These are phyloP conservation scores for Leptura quadrifasciata DNA, from an alignment of 2,888 invertebrate species.

Conservation along the genomic window DNA sequence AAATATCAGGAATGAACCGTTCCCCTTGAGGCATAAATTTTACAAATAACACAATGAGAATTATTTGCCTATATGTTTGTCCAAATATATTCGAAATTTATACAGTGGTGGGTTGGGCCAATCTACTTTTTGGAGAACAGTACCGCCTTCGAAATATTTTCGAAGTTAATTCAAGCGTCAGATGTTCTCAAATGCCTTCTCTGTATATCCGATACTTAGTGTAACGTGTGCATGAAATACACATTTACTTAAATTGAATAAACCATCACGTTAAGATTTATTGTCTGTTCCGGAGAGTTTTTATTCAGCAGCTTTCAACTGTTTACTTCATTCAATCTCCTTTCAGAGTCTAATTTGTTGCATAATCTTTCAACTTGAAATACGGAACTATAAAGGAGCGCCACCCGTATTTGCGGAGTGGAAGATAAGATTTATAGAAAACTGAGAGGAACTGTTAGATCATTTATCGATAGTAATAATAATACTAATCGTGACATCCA, in stretches of 20 bases:
- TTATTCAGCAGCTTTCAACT: slow-evolving; percentile 28
- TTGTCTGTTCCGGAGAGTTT: slow-evolving; percentile 26
- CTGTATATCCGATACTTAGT: slow-evolving; percentile 52
- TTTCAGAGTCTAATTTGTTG: background rate
- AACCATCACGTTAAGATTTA: slow-evolving; percentile 47
- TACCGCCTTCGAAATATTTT: slow-evolving; percentile 40
- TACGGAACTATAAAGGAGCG: background rate
- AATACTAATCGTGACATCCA: too few species aligned
- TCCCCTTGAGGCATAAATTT: slow-evolving; percentile 27
- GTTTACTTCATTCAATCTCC: slow-evolving; percentile 13
- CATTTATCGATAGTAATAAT: too few species aligned
- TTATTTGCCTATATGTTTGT: slow-evolving; percentile 21
- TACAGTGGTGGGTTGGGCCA: slow-evolving; percentile 19
- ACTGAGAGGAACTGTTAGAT: background rate
- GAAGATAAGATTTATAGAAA: background rate
- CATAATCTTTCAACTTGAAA: background rate
- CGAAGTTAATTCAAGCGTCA: slow-evolving; percentile 52
- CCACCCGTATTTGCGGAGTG: background rate
- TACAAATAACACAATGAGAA: slow-evolving; percentile 23
- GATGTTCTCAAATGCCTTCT: slow-evolving; percentile 51
- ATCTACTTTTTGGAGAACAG: slow-evolving; percentile 17
- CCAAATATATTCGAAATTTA: slow-evolving; percentile 33
- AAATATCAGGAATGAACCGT: slow-evolving; percentile 5
- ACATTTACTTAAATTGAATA: slow-evolving; percentile 55
- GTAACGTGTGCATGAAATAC: slow-evolving; percentile 56